phyloP scores from a whole-genome alignment of 2,113 vertebrate genomes.

The Aix galericulata region DNA sequence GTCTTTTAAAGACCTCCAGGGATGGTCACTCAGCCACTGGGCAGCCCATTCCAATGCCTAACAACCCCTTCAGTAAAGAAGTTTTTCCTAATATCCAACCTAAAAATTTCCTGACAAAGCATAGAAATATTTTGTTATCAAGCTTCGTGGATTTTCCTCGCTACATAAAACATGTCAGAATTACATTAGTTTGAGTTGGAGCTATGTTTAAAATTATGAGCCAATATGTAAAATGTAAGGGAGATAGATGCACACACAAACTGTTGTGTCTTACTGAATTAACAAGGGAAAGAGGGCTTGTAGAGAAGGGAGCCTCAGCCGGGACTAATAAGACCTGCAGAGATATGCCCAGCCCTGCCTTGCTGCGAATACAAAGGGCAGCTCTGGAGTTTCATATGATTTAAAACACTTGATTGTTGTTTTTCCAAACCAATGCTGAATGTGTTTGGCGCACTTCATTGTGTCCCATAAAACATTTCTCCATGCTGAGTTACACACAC shows the following conservation, averaged over 20 bases:
- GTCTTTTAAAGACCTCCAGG: no score
- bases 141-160: neutral
- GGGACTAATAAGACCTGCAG: neutral
- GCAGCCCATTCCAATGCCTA: no score
- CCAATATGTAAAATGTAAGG: neutral
- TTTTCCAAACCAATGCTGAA: neutral
- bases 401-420: neutral
- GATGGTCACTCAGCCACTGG: no score
- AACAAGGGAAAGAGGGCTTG: neutral
- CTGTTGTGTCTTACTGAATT: neutral
- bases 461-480: neutral
- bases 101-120: neutral
- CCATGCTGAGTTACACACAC: no score
- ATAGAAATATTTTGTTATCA: neutral
- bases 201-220: neutral
- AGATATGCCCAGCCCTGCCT: neutral
- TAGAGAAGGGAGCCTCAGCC: neutral
- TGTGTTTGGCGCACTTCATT: neutral
- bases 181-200: neutral
- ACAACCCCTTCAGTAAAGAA: no score
- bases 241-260: neutral
- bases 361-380: neutral
- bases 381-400: neutral
- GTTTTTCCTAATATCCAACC: no score
- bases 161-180: neutral